A percentile compares a stretch with the other conserved stretches of the same genome.
Evolutionary conservation across 1,140 invertebrate genomes (phyloP).

Genomic region (Ceratosolen solmsi): DNA sequence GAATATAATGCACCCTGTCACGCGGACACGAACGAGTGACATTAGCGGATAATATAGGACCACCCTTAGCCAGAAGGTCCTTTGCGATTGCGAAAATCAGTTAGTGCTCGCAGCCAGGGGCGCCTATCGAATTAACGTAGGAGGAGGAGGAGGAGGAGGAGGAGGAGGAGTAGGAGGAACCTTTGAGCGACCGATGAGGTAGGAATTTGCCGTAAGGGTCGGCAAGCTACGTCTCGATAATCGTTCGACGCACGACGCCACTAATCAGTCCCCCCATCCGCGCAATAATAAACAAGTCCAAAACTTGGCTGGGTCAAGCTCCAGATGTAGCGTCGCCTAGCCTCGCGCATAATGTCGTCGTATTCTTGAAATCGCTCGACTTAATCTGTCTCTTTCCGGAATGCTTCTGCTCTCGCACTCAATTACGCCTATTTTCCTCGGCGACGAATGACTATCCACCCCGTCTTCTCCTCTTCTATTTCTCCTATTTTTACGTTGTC

Average conservation of each 20-base stretch:
- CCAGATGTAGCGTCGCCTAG: background rate
- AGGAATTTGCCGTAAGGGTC: too few species aligned
- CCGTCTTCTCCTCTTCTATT: background rate
- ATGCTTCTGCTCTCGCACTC: background rate
- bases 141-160: too few species aligned
- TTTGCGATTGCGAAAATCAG: too few species aligned
- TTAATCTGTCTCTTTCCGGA: constrained; percentile 31
- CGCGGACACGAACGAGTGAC: too few species aligned
- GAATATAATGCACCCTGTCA: too few species aligned
- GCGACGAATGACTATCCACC: background rate
- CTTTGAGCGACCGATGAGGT: too few species aligned
- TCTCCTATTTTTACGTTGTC: constrained; percentile 23
- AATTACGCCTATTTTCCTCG: constrained; percentile 42
- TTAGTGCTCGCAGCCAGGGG: too few species aligned
- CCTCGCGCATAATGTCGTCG: background rate
- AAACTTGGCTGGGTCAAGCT: background rate
- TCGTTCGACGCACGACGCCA: background rate
- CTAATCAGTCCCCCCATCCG: background rate
- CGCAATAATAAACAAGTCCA: background rate
- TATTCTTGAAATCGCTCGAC: constrained; percentile 28
- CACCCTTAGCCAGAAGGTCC: too few species aligned
- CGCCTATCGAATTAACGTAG: too few species aligned
- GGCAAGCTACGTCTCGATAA: background rate
- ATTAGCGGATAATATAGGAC: too few species aligned
- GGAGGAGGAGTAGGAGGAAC: too few species aligned